These are phyloP conservation scores for Acleris cristana DNA, from an alignment of 2,888 invertebrate genomes.

Conservation along the genomic window DNA sequence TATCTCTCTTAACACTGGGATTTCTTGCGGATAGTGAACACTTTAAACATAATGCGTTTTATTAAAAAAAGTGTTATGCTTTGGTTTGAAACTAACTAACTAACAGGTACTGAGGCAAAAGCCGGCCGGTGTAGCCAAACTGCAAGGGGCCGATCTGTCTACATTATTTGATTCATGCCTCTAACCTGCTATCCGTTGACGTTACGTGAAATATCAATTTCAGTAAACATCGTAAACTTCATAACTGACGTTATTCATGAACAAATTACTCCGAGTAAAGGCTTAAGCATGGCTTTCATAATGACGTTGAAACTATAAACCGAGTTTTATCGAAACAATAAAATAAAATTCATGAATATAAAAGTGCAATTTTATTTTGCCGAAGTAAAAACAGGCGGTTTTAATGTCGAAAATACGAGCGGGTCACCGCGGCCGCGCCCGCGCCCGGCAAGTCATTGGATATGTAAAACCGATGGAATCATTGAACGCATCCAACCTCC, in stretches of 20 bases:
- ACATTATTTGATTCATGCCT: no score
- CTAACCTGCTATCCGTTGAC: background rate
- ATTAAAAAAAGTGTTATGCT: no score
- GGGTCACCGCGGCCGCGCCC: conserved; percentile 45
- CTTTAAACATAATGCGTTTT: no score
- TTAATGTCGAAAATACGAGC: conserved; percentile 58
- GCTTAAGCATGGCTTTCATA: conserved; percentile 20
- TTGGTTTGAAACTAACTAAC: no score
- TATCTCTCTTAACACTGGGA: no score
- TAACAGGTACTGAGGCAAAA: no score
- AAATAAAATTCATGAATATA: conserved; percentile 58
- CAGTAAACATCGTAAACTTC: conserved; percentile 13
- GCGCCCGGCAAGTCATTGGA: conserved; percentile 49
- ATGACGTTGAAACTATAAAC: conserved; percentile 46
- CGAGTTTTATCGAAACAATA: conserved; percentile 58
- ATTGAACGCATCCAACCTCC: conserved; percentile 36
- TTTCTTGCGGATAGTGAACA: no score
- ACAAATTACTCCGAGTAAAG: conserved; percentile 9
- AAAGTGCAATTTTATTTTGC: conserved; percentile 61
- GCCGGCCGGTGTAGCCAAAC: no score
- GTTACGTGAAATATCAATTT: background rate
- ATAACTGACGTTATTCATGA: conserved; percentile 3
- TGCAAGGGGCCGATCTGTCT: no score
- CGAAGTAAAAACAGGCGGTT: conserved; percentile 58
- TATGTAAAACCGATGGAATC: conserved; percentile 50